phyloP scores from a whole-genome alignment of 2,888 invertebrate genomes.

The Lepidochrysops patricia region DNA sequence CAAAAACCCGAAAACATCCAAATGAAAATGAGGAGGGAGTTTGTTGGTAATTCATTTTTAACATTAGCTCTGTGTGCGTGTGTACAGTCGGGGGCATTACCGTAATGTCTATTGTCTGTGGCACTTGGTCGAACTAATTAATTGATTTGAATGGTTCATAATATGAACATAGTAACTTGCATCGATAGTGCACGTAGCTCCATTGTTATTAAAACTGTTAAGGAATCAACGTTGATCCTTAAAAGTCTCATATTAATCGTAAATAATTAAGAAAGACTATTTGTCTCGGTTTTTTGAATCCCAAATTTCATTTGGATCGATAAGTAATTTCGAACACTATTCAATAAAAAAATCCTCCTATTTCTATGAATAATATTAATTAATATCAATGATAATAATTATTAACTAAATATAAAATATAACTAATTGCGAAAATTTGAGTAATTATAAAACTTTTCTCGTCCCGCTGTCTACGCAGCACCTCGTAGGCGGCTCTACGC shows the following conservation, averaged over 20 bases:
- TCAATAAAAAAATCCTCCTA: no score
- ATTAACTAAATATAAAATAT: neutral
- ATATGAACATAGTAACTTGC: no score
- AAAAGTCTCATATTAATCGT: no score
- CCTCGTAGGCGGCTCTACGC: neutral
- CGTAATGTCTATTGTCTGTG: slow-evolving; percentile 26
- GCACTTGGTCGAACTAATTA: no score
- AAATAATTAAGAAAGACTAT: no score
- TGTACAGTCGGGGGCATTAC: slow-evolving; percentile 52
- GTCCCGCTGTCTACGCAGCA: neutral
- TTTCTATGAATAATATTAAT: neutral
- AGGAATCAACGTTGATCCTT: no score
- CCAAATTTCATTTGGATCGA: no score
- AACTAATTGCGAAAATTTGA: neutral
- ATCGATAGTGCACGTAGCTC: no score
- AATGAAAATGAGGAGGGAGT: slow-evolving; percentile 71
- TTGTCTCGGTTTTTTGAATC: no score
- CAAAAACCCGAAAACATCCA: slow-evolving; percentile 76
- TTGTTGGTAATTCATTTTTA: slow-evolving; percentile 75
- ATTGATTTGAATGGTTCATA: no score
- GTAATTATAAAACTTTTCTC: neutral
- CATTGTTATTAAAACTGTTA: no score
- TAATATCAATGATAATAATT: neutral
- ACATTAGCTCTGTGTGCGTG: slow-evolving; percentile 72
- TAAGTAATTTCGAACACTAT: no score